phyloP scores from a whole-genome alignment of 1,140 invertebrate species.

The Zophobas atratus region DNA sequence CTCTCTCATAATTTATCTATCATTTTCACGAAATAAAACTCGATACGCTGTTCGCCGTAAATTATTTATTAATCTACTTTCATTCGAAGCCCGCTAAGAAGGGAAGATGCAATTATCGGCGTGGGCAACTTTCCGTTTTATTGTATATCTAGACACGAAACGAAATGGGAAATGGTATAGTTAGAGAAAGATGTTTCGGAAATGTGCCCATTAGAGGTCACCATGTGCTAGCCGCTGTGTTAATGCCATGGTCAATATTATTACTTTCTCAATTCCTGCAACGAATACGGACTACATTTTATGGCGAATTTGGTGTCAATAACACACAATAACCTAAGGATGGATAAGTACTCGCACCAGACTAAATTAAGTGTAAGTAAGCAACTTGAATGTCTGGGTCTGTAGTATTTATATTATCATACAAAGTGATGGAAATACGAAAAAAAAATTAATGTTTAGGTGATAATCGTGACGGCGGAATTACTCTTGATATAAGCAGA shows the following conservation, averaged over 20 bases:
- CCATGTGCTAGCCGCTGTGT: constrained; percentile 16
- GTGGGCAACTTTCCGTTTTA: constrained; percentile 17
- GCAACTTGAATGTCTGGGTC: too few species aligned
- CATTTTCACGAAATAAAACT: background rate
- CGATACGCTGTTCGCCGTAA: constrained; percentile 6
- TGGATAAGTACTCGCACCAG: too few species aligned
- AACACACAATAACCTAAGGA: background rate
- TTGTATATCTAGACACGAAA: background rate
- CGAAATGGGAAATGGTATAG: background rate
- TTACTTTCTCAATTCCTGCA: constrained; percentile 25
- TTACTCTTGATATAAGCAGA: too few species aligned
- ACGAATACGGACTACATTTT: constrained; percentile 27
- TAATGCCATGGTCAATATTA: constrained; percentile 34
- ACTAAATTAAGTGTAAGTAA: too few species aligned
- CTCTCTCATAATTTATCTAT: constrained; percentile 17
- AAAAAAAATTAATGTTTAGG: too few species aligned
- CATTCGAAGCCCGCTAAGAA: constrained; percentile 3
- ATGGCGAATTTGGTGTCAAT: constrained; percentile 25
- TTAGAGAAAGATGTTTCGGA: background rate
- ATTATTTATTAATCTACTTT: constrained; percentile 23
- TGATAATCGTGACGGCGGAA: too few species aligned
- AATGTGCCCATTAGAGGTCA: constrained; percentile 26
- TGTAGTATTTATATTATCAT: too few species aligned
- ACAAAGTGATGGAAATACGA: too few species aligned
- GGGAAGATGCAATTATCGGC: background rate